Conservation (phyloP, 1,140 invertebrate species). For the Zaprionus ghesquierei region DNA sequence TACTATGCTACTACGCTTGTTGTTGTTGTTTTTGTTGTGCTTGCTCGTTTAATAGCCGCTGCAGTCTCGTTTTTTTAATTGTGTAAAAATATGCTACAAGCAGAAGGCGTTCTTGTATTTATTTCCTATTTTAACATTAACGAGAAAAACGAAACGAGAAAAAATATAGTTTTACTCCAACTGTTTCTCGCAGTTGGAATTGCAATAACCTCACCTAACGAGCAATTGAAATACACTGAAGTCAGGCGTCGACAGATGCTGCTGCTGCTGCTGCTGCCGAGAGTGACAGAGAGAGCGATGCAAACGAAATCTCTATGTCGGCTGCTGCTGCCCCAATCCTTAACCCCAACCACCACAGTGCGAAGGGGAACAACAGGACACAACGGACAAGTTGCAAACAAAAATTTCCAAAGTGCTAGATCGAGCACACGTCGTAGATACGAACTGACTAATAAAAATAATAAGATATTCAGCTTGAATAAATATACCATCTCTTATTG, state of each 20-base stretch:
- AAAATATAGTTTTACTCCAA: slow-evolving; percentile 41
- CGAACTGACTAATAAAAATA: not conserved
- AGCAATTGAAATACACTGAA: slow-evolving; percentile 60
- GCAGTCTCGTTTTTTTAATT: slow-evolving; percentile 36
- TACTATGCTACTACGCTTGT: slow-evolving; percentile 40
- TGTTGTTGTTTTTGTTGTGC: slow-evolving; percentile 21
- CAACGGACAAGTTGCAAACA: slow-evolving; percentile 37
- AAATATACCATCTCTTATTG: not conserved
- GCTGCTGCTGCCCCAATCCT: slow-evolving; percentile 30
- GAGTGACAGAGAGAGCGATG: slow-evolving; percentile 21
- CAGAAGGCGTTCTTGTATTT: slow-evolving; percentile 22
- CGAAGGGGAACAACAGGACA: slow-evolving; percentile 1
- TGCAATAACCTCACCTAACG: slow-evolving; percentile 60
- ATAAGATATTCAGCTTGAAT: not conserved
- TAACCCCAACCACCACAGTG: not conserved
- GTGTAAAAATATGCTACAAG: slow-evolving; percentile 38
- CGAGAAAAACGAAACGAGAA: slow-evolving; percentile 17
- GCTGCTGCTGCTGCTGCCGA: not conserved
- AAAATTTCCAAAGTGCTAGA: not conserved
- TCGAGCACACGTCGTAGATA: no score
- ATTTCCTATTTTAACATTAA: slow-evolving; percentile 27
- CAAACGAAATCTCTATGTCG: slow-evolving; percentile 18
- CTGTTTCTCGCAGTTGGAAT: slow-evolving; percentile 30
- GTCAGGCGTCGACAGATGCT: slow-evolving; percentile 43
- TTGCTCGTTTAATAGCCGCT: slow-evolving; percentile 6